A percentile compares a stretch with the other conserved stretches of the same genome.
phyloP scores from a whole-genome alignment of 2,113 vertebrate genomes.

The Protomyctophum bolini region DNA sequence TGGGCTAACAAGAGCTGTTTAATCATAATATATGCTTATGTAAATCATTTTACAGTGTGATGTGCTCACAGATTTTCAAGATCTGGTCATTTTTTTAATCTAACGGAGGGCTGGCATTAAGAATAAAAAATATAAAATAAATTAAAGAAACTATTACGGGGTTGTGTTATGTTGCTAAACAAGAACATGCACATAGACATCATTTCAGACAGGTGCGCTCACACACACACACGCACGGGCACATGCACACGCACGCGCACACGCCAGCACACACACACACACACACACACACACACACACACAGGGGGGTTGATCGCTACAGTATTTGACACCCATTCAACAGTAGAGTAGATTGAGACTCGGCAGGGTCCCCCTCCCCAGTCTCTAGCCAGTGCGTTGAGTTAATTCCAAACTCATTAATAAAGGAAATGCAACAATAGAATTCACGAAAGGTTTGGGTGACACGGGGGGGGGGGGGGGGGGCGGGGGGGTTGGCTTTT shows the following conservation, averaged over 20 bases:
- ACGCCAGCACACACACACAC: neutral
- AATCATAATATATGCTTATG: conserved; percentile 2
- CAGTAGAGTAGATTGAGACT: conserved; percentile 48
- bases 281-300: conserved; percentile 31
- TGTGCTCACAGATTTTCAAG: neutral
- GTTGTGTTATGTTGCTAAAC: too few species aligned
- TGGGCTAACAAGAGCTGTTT: neutral
- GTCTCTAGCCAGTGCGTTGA: conserved; percentile 52
- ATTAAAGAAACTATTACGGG: neutral
- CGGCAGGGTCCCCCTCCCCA: conserved; percentile 44
- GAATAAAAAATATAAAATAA: conserved; percentile 33
- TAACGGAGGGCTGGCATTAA: conserved; percentile 24
- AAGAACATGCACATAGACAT: too few species aligned
- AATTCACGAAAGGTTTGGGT: conserved; percentile 43
- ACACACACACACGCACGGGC: neutral
- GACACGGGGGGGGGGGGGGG: conserved; percentile 64
- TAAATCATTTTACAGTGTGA: neutral
- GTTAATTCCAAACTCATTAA: conserved; percentile 74
- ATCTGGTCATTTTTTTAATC: conserved; percentile 12
- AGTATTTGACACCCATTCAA: conserved; percentile 51
- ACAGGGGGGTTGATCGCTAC: neutral
- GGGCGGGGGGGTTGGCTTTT: conserved; percentile 39
- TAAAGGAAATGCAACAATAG: conserved; percentile 62
- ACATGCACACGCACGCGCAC: neutral
- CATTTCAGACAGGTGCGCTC: neutral